phyloP scores from a whole-genome alignment of 2,797 vertebrate species.

The Gambelia wislizenii region DNA sequence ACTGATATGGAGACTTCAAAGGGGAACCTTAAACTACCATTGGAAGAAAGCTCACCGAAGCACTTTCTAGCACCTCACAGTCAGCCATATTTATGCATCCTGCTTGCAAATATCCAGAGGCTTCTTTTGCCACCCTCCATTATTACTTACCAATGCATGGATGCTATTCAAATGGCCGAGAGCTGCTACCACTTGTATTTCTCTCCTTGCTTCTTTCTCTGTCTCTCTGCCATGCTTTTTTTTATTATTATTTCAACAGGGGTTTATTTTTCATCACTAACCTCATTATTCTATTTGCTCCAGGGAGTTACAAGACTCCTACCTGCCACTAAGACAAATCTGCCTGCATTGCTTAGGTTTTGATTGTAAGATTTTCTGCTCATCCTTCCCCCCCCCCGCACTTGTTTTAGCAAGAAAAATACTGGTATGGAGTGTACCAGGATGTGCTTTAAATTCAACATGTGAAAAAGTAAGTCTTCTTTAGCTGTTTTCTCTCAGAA shows the following conservation, averaged over 20 bases:
- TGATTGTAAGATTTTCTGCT: constrained; percentile 11
- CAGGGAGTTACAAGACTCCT: constrained; percentile 36
- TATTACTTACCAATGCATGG: constrained; percentile 14
- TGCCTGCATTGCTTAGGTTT: constrained; percentile 21
- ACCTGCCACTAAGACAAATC: constrained; percentile 50
- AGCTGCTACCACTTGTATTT: rapidly evolving
- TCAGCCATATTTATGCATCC: neutral
- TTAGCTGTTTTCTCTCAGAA: neutral
- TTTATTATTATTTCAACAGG: constrained; percentile 34
- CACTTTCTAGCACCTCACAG: rapidly evolving
- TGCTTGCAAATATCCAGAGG: constrained; percentile 14
- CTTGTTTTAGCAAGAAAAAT: constrained; percentile 35
- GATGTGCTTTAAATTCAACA: neutral
- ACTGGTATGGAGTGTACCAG: neutral
- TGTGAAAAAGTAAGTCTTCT: neutral
- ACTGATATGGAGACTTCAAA: neutral
- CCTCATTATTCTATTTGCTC: constrained; percentile 53
- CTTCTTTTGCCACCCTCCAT: constrained; percentile 12
- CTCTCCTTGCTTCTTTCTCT: neutral
- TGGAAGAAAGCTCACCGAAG: neutral
- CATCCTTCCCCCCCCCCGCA: neutral
- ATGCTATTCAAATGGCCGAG: constrained; percentile 45
- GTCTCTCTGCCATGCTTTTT: constrained; percentile 34
- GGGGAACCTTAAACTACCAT: neutral
- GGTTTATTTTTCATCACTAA: constrained; percentile 57